These are phyloP conservation scores for Aphodius granarius DNA, from an alignment of 2,888 invertebrate genomes.

Conservation along the genomic window DNA sequence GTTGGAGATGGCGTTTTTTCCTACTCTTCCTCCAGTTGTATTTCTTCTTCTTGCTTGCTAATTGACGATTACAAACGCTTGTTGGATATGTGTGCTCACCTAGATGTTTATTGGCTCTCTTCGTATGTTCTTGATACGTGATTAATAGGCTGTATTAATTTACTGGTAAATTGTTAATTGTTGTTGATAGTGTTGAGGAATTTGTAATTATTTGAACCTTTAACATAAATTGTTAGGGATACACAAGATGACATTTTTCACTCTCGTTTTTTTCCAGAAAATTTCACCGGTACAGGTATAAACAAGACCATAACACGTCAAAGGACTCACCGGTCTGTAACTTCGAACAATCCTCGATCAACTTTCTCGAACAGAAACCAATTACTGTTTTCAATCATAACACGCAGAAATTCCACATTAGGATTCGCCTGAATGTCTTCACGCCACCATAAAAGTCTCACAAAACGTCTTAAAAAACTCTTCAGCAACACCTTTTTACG, in stretches of 20 bases:
- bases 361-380: constrained; percentile 46
- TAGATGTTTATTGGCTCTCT: not conserved
- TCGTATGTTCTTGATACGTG: not conserved
- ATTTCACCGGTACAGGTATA: not conserved
- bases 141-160: not conserved
- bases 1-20: not conserved
- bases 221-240: not conserved
- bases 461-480: not conserved
- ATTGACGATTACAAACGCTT: constrained; percentile 15
- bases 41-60: not conserved
- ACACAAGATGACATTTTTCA: constrained; percentile 4
- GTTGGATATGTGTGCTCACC: constrained; percentile 16
- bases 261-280: not conserved
- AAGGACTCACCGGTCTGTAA: constrained; percentile 16
- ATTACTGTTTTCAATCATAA: constrained; percentile 45
- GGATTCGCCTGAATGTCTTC: constrained; percentile 35
- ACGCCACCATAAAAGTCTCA: not conserved
- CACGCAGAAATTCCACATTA: constrained; percentile 38
- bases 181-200: not conserved
- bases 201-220: not conserved
- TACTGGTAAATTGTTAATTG: not conserved
- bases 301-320: not conserved
- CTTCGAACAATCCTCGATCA: constrained; percentile 26
- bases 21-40: not conserved
- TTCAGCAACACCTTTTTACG: not conserved